Conservation (phyloP, 2,888 invertebrate genomes). For the Acrocera orbiculus region DNA sequence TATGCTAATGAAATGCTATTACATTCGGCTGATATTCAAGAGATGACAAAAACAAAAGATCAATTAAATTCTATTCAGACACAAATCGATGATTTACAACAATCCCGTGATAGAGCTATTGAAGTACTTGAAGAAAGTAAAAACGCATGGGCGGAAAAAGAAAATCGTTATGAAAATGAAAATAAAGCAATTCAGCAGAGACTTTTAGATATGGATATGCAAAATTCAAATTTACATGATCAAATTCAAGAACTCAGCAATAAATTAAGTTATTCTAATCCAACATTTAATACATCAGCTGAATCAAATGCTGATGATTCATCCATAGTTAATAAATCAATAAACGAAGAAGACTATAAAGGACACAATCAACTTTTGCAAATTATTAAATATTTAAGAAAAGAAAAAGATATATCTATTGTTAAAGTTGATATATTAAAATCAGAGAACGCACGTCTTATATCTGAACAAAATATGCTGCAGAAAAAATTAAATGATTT, state of each 20-base stretch:
- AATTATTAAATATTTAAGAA: slow-evolving; percentile 71
- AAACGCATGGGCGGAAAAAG: slow-evolving; percentile 39
- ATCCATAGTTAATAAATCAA: slow-evolving; percentile 37
- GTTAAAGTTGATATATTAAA: slow-evolving; percentile 75
- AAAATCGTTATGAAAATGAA: slow-evolving; percentile 44
- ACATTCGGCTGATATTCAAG: slow-evolving; percentile 57
- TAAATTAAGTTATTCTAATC: slow-evolving; percentile 33
- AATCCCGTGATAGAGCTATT: slow-evolving; percentile 43
- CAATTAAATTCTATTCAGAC: slow-evolving; percentile 40
- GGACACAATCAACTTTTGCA: slow-evolving; percentile 60
- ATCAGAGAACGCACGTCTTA: slow-evolving; percentile 62
- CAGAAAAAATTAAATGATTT: slow-evolving; percentile 59
- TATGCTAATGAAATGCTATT: slow-evolving; percentile 63
- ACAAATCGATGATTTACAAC: slow-evolving; percentile 44
- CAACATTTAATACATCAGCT: slow-evolving; percentile 18
- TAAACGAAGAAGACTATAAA: slow-evolving; percentile 51
- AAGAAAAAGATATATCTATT: slow-evolving; percentile 78
- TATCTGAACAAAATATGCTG: slow-evolving; percentile 52
- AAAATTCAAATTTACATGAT: slow-evolving; percentile 65
- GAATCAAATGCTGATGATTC: slow-evolving; percentile 35
- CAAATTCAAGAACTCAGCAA: slow-evolving; percentile 70
- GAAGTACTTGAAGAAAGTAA: slow-evolving; percentile 46
- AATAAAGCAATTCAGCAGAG: slow-evolving; percentile 48
- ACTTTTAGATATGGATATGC: slow-evolving; percentile 54
- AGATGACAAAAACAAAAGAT: slow-evolving; percentile 46